Evolutionary conservation across 2,113 vertebrate genomes (phyloP), one percentile per base, ranked within the genome.

Genomic region (Pelecanus crispus): DNA sequence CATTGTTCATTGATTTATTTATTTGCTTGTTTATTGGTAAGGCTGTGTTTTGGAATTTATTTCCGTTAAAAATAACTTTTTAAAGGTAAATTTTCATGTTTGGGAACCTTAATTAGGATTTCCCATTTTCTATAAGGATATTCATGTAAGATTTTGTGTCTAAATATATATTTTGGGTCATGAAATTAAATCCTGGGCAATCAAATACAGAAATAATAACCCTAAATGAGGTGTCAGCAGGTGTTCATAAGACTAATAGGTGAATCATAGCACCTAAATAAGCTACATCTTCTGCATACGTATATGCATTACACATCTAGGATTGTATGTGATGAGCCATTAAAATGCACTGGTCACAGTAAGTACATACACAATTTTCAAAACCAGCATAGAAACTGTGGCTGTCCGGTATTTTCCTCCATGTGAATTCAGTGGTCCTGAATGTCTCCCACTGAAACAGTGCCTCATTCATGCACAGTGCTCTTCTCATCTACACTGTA

Each of bases 1-100:
- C 2, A 55, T 25, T 94, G 74, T 80, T 63, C 4, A 18, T 44
- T 24, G 62, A 40, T 56, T 55, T 71, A 56, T 36, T 71, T 66
- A 56, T 81, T 94, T 82, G 11, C 9, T 66, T 94, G 22, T 45
- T 89, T 73, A 82, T 85, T 92, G 34, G 28, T 50, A 79, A 94
- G 32, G 42, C 59, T 90, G 65, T 18, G 17, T 58, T 81, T 19
- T 81, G 81, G 92, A 94, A 78, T 79, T 94, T 80, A 73, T 88
- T 84, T 96, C 72, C 63, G 94, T 72, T 28, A 78, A 84, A 95
- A 79, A 36, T 34, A 89, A 72, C 19, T 90, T 95, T 96, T 53
- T 53, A 70, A n/a, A 66, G 29, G n/a, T 16, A 47, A 73, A 56
- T 72, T 38, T 92, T 87, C 34, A 70, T 8, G 5, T 58, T 78